Conservation (phyloP, 2,888 invertebrate genomes). For the Mythimna impura region DNA sequence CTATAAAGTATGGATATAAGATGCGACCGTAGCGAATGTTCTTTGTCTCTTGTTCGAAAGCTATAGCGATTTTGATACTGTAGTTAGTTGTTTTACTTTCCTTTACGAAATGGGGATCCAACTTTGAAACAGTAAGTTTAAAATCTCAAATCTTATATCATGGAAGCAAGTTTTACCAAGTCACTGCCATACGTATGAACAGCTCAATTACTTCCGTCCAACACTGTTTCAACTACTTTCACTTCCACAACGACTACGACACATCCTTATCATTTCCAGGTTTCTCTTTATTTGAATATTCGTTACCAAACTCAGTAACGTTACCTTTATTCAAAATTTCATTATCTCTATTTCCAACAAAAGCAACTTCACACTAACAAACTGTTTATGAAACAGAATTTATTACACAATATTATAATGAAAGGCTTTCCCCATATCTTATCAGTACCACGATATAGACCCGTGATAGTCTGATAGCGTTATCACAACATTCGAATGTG, state of each 20-base stretch:
- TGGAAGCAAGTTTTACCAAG: background rate
- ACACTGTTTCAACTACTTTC: background rate
- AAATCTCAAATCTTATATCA: background rate
- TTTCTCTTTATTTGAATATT: background rate
- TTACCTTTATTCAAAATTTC: conserved; percentile 4
- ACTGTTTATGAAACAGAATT: conserved; percentile 4
- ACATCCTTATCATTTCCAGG: background rate
- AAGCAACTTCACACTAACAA: background rate
- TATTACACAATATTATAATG: conserved; percentile 42
- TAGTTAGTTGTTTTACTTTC: conserved; percentile 4
- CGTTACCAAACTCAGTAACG: background rate
- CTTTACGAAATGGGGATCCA: background rate
- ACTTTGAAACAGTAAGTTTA: background rate
- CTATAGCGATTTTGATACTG: conserved; percentile 17
- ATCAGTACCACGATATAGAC: conserved; percentile 46
- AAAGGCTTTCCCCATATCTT: conserved; percentile 49
- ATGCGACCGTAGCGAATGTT: conserved; percentile 10
- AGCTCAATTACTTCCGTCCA: conserved; percentile 11
- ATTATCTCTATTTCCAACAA: conserved; percentile 1
- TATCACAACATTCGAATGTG: conserved; percentile 38
- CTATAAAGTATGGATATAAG: conserved; percentile 34
- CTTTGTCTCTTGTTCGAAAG: conserved; percentile 20
- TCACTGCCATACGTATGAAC: background rate
- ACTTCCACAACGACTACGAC: too few species aligned
- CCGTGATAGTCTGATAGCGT: conserved; percentile 41